Evolutionary conservation across 2,113 vertebrate genomes (phyloP), one percentile per base, ranked within the genome.

Genomic region (Anarrhichthys ocellatus): DNA sequence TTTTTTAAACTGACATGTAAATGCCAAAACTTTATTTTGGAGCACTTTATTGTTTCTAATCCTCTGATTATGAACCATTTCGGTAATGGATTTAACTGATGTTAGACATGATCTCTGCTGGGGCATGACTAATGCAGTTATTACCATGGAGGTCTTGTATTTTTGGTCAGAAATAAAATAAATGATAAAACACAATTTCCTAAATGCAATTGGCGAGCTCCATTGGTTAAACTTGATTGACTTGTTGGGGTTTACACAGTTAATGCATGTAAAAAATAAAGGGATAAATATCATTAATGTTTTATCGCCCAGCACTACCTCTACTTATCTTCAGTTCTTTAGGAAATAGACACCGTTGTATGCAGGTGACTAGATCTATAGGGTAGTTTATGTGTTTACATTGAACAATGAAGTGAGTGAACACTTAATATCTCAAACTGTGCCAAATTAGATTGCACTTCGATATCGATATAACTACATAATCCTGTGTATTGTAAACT

Each of bases 401-500:
- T 70, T 15, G 20, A 86, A 83, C 76, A 84, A 66, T 54, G 4
- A 81, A 78, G 73, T 78, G 70, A 74, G n/a, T 61, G 44, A 81
- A 76, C 80, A 77, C 84, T 58, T 76, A 11, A 50, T 73, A 69
- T 87, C 59, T 74, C 34, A 88, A 84, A 90, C 82, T 86, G 81
- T 91, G 88, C 79, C 80, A 89, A 91, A 89, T 36, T 83, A 29
- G 52, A 58, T 73, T 88, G 77, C 79, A 91, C 75, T 85, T 87
- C 11, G 29, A 84, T 74, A 58, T 82, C 40, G 22, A 76, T 66
- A 76, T 78, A 75, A 58, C 59, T 66, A 63, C 65, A 85, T 76
- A 80, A 81, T 80, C 62, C 34, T 83, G 78, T 87, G 80, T 87
- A 58, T 83, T 87, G 66, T 88, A 27, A 72, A 79, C 54, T 77